A percentile compares a stretch with the other conserved stretches of the same genome.
Evolutionary conservation across 1,140 invertebrate genomes (phyloP).

Genomic region (Saccostrea echinata): DNA sequence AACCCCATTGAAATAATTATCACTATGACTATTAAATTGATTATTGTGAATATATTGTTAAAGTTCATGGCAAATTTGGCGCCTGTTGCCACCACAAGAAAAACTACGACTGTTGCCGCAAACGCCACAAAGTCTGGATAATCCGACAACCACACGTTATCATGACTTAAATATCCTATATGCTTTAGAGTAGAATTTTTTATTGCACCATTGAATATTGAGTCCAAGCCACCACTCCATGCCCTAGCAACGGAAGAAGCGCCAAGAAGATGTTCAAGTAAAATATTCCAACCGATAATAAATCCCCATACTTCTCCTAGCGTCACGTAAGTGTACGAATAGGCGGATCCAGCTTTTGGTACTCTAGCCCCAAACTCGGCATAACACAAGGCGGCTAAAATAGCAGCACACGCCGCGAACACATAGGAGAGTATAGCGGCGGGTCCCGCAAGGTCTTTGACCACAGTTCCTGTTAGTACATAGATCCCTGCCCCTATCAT

Average conservation of each 20-base stretch:
- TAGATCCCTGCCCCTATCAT: constrained; percentile 91
- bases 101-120: constrained; percentile 69
- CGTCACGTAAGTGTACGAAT: constrained; percentile 76
- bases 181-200: constrained; percentile 88
- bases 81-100: constrained; percentile 84
- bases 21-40: constrained; percentile 76
- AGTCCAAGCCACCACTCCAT: constrained; percentile 95
- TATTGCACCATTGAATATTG: constrained; percentile 88
- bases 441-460: constrained; percentile 91
- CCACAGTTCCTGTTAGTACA: constrained; percentile 86
- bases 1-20: constrained; percentile 78
- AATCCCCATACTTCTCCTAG: constrained; percentile 77
- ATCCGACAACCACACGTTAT: constrained; percentile 83
- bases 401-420: constrained; percentile 91
- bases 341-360: constrained; percentile 78
- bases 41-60: constrained; percentile 78
- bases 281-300: constrained; percentile 78
- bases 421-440: constrained; percentile 90
- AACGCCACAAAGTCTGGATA: constrained; percentile 84
- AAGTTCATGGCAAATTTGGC: constrained; percentile 86
- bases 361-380: constrained; percentile 92
- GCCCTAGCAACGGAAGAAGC: constrained; percentile 94
- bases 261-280: constrained; percentile 79
- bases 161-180: constrained; percentile 85
- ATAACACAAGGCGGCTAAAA: constrained; percentile 93